Evolutionary conservation across 2,797 vertebrate species (phyloP).

Genomic region (Lacerta bilineata): DNA sequence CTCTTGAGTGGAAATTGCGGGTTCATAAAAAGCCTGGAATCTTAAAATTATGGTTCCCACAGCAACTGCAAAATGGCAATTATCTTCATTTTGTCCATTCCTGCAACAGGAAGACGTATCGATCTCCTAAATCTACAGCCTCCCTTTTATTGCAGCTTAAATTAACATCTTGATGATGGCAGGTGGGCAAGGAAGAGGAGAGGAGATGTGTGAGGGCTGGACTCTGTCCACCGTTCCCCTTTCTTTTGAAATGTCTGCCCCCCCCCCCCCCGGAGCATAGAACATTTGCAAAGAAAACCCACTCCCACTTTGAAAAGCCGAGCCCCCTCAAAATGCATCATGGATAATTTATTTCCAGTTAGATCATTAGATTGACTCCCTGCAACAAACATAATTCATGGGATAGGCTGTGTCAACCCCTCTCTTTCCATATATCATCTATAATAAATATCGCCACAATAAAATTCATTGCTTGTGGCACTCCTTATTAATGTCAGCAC

Average conservation of each 20-base stretch:
- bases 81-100: conserved; percentile 65
- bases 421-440: conserved; percentile 60
- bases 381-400: conserved; percentile 66
- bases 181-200: background rate
- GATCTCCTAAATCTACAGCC: background rate
- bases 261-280: background rate
- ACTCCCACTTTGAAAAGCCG: conserved; percentile 22
- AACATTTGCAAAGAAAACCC: conserved; percentile 29
- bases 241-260: background rate
- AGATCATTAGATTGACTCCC: conserved; percentile 62
- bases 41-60: conserved; percentile 75
- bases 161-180: conserved; percentile 20
- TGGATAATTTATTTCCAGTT: conserved; percentile 72
- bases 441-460: conserved; percentile 69
- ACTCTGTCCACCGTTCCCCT: conserved; percentile 15
- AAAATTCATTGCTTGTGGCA: conserved; percentile 74
- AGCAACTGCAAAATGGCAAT: conserved; percentile 76
- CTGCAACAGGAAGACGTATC: conserved; percentile 46
- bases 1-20: conserved; percentile 50
- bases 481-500: conserved; percentile 69
- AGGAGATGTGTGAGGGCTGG: too few relatives aligned
- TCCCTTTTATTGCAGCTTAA: conserved; percentile 19
- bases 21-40: conserved; percentile 60
- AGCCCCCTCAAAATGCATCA: conserved; percentile 51
- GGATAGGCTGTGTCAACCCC: conserved; percentile 47